phyloP scores from a whole-genome alignment of 2,888 invertebrate genomes.

The Trileptium ribeirensis region DNA sequence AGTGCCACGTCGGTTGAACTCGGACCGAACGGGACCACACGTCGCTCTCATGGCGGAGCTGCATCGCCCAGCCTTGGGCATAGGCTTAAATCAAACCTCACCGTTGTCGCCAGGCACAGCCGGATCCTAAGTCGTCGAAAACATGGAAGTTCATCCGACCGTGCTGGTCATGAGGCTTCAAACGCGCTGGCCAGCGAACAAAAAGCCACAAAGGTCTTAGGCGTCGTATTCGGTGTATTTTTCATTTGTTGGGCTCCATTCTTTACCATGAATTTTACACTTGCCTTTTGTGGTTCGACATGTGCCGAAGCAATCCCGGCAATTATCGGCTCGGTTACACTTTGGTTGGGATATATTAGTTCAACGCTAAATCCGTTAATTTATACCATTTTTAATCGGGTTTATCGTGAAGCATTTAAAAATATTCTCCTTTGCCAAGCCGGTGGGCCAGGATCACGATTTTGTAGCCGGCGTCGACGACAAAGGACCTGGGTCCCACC shows the following conservation, averaged over 20 bases:
- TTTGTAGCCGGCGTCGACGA: too few relatives aligned
- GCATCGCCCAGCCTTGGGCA: too few relatives aligned
- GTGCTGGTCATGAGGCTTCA: too few relatives aligned
- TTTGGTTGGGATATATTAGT: constrained; percentile 87
- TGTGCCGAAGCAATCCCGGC: constrained; percentile 60
- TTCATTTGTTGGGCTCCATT: constrained; percentile 93
- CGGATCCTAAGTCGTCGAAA: too few relatives aligned
- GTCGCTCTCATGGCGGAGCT: too few relatives aligned
- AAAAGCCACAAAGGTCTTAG: constrained; percentile 89
- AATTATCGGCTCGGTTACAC: constrained; percentile 73
- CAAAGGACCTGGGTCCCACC: too few relatives aligned
- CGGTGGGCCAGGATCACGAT: too few relatives aligned
- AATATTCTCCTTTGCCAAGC: neutral
- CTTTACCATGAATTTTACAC: constrained; percentile 76
- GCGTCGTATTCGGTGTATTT: constrained; percentile 87
- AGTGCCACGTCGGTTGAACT: too few relatives aligned
- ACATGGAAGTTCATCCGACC: too few relatives aligned
- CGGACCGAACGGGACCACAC: too few relatives aligned
- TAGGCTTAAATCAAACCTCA: too few relatives aligned
- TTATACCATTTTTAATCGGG: constrained; percentile 89
- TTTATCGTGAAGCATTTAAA: constrained; percentile 74
- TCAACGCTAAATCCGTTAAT: constrained; percentile 92
- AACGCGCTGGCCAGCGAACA: constrained; percentile 60
- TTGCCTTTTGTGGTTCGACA: constrained; percentile 68
- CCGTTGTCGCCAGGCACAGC: too few relatives aligned